Base-by-base conservation (phyloP, 2,888 invertebrate genomes). In the Lycaena phlaeas region DNA sequence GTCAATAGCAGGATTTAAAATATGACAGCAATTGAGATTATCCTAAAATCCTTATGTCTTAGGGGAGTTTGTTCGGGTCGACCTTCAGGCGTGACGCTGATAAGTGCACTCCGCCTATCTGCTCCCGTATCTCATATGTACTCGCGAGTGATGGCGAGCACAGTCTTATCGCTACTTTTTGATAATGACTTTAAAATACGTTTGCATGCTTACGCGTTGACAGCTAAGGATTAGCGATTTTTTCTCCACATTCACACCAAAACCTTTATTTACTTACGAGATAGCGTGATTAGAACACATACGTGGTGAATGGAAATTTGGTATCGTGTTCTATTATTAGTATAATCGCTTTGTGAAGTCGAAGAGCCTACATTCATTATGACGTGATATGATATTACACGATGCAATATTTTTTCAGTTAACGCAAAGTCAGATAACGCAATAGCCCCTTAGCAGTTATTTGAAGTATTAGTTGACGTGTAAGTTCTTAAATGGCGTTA, bases 181-280 rank as follows among this genome's bases (percentile, higher is more conserved):
- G 76, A 77, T 77, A 75, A 74, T 74, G 63, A 73, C 72, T 72
- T 69, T 72, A 69, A 74, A 78, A 73, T 72, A 72, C 67, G 65
- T 67, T 73, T 69, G 60, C 61, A 57, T 66, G 68, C 68, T 71
- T 66, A 68, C 51, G 45, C 45, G 53, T 46, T 72, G 73, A 68
- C 73, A 73, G 60, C 57, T 61, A 45, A 47, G 64, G 69, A 67
- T 69, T 68, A 69, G 43, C 31, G 31, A 30, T 38, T 29, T 45
- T 41, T 56, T 53, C 44, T 49, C 52, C 44, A 49, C 53, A 50
- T 44, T 46, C 45, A 38, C 34, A 41, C 51, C 40, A 46, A 46
- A 18, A 30, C 15, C 4, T 49, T 40, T n/a, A 43, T 55, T 51
- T 52, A 31, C 45, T 49, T 45, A 69, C 52, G 37, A 30, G 34